Evolutionary conservation across 2,797 vertebrate species (phyloP).

Genomic region (Vespertilio murinus): DNA sequence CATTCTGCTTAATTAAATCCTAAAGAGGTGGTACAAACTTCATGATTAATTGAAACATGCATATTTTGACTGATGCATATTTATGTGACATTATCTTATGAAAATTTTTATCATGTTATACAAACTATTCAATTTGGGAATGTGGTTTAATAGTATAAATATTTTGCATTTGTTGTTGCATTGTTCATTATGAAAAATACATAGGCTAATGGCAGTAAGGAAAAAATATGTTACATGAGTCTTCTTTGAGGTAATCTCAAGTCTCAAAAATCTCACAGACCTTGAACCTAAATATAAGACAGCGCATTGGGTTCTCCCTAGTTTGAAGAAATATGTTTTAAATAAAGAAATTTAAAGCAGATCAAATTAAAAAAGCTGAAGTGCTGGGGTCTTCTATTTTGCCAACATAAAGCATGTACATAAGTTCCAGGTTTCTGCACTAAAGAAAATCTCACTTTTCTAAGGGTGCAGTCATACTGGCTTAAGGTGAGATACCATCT

Average conservation of each 20-base stretch:
- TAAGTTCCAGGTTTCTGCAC: not conserved
- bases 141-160: conserved; percentile 86
- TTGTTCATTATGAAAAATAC: conserved; percentile 84
- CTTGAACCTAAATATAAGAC: conserved; percentile 53
- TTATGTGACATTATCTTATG: conserved; percentile 88
- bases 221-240: conserved; percentile 67
- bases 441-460: conserved; percentile 20
- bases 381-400: not conserved
- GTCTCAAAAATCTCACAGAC: conserved; percentile 69
- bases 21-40: conserved; percentile 86
- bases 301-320: conserved; percentile 52
- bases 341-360: not conserved
- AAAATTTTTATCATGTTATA: conserved; percentile 89
- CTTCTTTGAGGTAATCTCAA: conserved; percentile 62
- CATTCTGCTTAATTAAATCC: conserved; percentile 85
- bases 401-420: not conserved
- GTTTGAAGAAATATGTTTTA: conserved; percentile 43
- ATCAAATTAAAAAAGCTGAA: not conserved
- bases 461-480: not conserved
- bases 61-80: conserved; percentile 86
- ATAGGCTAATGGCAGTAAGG: conserved; percentile 77
- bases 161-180: conserved; percentile 80
- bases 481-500: not conserved
- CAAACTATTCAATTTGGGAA: conserved; percentile 86
- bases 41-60: conserved; percentile 90